Base-by-base conservation (phyloP, 2,888 invertebrate species). In the Capitulum mitella region DNA sequence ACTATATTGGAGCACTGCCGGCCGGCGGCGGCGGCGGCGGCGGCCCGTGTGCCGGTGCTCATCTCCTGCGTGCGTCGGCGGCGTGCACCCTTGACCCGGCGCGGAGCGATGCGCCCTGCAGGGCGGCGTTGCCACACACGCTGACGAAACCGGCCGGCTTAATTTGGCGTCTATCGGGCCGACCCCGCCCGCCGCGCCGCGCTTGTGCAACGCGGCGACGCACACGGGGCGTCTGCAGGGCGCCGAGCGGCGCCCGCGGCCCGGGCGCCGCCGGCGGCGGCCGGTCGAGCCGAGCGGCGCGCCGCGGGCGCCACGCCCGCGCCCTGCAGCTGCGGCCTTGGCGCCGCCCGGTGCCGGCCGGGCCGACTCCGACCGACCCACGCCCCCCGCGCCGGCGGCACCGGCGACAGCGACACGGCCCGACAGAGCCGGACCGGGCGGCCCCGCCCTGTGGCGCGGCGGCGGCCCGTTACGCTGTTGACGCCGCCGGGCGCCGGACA, bases 31-130 rank as follows among this genome's bases (percentile, higher is more conserved):
- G n/a, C 58, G n/a, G 54, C 26, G 12, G 54, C 22, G n/a, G 54
- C 54, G 54, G n/a, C n/a, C n/a, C n/a, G n/a, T n/a, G n/a, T n/a
- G n/a, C n/a, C n/a, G n/a, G n/a, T n/a, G n/a, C n/a, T n/a, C n/a
- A n/a, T n/a, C n/a, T n/a, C n/a, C 10, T 26, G 64, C 64, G 51
- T 51, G 51, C 51, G 51, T 16, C 51, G 5, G 19, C 51, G 51
- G 19, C 51, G 19, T 5, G 64, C 64, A 64, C 64, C 64, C 64
- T 64, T 64, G 64, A 64, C 64, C 64, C 34, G 51, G 22, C 51
- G 51, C 51, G 8, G n/a, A 16, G 64, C 32, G 64, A 34, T 34
- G 32, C 64, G 3, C 34, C 34, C 19, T 64, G 64, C 64, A 64
- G 64, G 1, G 34, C 64, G 64, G 19, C 29, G 64, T 64, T 64